Conservation (phyloP, 2,888 invertebrate genomes). For the Pimpla rufipes region DNA sequence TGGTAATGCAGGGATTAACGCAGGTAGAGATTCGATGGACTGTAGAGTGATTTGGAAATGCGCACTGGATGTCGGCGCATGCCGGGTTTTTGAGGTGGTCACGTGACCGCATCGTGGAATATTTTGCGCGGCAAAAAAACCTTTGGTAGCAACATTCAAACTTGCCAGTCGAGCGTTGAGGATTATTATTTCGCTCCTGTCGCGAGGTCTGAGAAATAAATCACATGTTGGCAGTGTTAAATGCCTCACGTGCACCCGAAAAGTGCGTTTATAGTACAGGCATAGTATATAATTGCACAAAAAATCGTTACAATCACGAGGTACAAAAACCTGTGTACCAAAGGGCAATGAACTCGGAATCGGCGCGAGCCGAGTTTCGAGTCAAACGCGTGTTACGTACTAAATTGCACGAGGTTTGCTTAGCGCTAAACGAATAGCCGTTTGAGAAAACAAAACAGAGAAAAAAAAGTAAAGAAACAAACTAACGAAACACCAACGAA, state of each 20-base stretch:
- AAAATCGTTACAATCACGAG: constrained; percentile 60
- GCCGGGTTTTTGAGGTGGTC: too few species aligned
- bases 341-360: constrained; percentile 27
- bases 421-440: constrained; percentile 28
- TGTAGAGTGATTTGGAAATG: not conserved
- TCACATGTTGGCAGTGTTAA: constrained; percentile 2
- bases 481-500: constrained; percentile 8
- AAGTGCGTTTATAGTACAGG: constrained; percentile 54
- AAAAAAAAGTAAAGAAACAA: constrained; percentile 23
- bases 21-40: not conserved
- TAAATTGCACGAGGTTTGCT: constrained; percentile 62
- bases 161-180: not conserved
- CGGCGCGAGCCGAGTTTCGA: too few species aligned
- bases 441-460: constrained; percentile 18
- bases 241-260: constrained; percentile 33
- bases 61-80: too few species aligned
- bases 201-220: constrained; percentile 9
- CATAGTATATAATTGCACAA: constrained; percentile 67
- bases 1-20: not conserved
- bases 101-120: too few species aligned
- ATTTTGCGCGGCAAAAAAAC: too few species aligned
- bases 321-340: constrained; percentile 47
- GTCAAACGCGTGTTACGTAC: constrained; percentile 41
- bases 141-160: not conserved
- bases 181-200: not conserved